Evolutionary conservation across 2,113 vertebrate genomes (phyloP).

Genomic region (Planiliza haematocheilus): DNA sequence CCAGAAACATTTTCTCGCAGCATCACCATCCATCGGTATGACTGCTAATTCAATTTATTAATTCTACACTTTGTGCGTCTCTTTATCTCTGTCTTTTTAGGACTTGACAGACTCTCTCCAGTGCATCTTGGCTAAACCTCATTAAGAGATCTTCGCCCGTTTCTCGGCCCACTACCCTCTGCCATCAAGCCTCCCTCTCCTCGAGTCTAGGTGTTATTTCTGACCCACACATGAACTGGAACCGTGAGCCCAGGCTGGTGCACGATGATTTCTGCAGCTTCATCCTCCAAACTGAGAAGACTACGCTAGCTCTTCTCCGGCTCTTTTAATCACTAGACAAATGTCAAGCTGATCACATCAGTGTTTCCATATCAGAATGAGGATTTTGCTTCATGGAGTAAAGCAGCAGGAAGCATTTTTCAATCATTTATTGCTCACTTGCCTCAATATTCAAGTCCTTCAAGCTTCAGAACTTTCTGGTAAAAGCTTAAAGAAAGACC

Average conservation of each 20-base stretch:
- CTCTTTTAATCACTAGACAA: no score
- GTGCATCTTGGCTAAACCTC: not conserved
- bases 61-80: not conserved
- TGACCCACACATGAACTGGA: constrained; percentile 31
- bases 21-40: not conserved
- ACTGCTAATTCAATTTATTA: not conserved
- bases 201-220: constrained; percentile 8
- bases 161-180: constrained; percentile 14
- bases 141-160: constrained; percentile 7
- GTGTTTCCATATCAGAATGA: not conserved
- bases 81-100: not conserved
- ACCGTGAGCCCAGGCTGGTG: not conserved
- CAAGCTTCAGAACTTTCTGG: constrained; percentile 15
- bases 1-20: not conserved
- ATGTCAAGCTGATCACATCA: not conserved
- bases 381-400: not conserved
- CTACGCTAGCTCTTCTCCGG: not conserved
- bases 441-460: constrained; percentile 7
- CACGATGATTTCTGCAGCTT: constrained; percentile 3
- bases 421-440: not conserved
- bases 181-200: not conserved
- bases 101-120: not conserved
- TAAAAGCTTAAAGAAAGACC: constrained; percentile 16
- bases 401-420: not conserved
- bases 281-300: not conserved